Base-by-base conservation (phyloP, 1,140 invertebrate species). In the Euwallacea similis region DNA sequence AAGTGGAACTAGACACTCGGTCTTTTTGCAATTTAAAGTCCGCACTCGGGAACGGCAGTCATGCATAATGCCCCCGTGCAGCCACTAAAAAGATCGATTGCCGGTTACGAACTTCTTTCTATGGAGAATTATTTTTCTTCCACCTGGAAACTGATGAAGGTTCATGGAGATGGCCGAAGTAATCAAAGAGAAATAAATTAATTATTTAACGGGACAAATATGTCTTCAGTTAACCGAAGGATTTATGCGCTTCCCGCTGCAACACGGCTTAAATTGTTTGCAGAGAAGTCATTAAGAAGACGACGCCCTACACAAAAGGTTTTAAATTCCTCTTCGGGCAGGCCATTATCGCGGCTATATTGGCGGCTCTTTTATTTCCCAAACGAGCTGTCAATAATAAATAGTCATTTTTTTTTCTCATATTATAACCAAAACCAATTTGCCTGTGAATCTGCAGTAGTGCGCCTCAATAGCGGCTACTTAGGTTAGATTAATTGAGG, bases 21-120 rank as follows among this genome's bases (percentile, higher is more conserved):
- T 60, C 66, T 68, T 68, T 68, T 68, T 68, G 55, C 55, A 68
- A 68, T 68, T 68, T 68, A 68, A 68, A 68, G 56, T 68, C 66
- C 64, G 64, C 64, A 66, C 64, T 42, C 44, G 50, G 64, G 47
- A 33, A 64, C 46, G 16, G 64, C 33, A 66, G 64, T 47, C 16
- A 66, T 66, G 42, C 64, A 66, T 66, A 66, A 66, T 66, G 64
- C 64, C 62, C 61, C 21, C 47, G 46, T 64, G 47, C 50, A 15
- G 21, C 41, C 64, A 56, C 53, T 50, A 56, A 66, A 66, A 46
- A 66, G 64, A 66, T 66, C 64, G 64, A 66, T 66, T 66, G 64
- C 56, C 21, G 21, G 64, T 50, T 33, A 11, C 50, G 62, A 56
- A 21, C 54, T 50, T 46, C 44, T 46, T 50, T 50, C 2, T 13